Conservation (phyloP, 2,888 invertebrate genomes). For the Alsophila aescularia region DNA sequence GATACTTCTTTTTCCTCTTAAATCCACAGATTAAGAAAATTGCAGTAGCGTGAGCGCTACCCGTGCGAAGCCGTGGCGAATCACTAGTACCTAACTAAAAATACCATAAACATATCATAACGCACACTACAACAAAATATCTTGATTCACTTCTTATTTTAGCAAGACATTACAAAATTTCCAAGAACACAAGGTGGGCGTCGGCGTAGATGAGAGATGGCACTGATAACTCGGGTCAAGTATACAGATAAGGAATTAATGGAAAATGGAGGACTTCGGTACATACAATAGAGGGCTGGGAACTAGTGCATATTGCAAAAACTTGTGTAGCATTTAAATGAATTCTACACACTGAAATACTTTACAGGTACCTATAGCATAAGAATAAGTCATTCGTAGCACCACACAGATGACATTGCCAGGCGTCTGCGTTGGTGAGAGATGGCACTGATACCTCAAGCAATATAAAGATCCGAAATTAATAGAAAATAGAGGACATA, state of each 20-base stretch:
- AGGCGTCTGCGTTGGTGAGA: constrained; percentile 5
- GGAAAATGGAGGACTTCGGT: not conserved
- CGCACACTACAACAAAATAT: too few species aligned
- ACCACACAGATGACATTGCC: too few species aligned
- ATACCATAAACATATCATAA: too few species aligned
- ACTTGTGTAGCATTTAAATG: not conserved
- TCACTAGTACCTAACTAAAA: too few species aligned
- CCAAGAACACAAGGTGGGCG: constrained; percentile 9
- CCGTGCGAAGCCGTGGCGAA: too few species aligned
- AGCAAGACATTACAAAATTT: constrained; percentile 1
- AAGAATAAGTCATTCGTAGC: too few species aligned
- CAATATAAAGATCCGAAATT: constrained; percentile 2
- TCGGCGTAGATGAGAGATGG: constrained; percentile 5
- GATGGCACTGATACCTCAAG: constrained; percentile 4
- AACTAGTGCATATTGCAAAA: constrained; percentile 1
- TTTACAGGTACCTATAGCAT: not conserved
- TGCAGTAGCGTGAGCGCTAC: too few species aligned
- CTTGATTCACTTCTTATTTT: not conserved
- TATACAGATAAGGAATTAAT: not conserved
- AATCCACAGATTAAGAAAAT: too few species aligned
- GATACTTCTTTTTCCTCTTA: too few species aligned
- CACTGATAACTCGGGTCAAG: constrained; percentile 9
- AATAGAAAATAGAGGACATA: not conserved
- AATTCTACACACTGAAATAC: not conserved
- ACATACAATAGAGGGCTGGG: constrained; percentile 5